These are phyloP conservation scores for Nematolebias whitei DNA, from an alignment of 2,113 vertebrate species.

Conservation along the genomic window DNA sequence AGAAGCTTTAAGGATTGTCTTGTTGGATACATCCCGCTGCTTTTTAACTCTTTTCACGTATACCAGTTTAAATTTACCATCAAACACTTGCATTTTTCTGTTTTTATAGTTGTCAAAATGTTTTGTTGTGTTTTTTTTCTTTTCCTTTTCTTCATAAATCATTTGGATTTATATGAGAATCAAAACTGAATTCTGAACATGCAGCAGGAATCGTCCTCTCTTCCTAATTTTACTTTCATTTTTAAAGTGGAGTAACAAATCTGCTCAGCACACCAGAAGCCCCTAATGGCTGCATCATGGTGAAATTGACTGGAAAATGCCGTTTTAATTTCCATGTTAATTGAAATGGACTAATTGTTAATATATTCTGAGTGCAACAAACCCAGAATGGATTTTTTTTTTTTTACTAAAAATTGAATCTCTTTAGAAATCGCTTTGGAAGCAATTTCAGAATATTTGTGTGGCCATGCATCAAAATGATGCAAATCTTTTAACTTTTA, in stretches of 20 bases:
- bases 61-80: too few relatives aligned
- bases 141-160: neutral
- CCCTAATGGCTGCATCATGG: conserved; percentile 90
- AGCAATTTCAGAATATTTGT: conserved; percentile 44
- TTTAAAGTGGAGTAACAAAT: conserved; percentile 80
- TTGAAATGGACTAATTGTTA: conserved; percentile 96
- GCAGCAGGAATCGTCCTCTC: conserved; percentile 38
- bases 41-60: too few relatives aligned
- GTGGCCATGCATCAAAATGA: conserved; percentile 46
- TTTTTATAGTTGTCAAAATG: neutral
- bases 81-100: neutral
- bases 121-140: neutral
- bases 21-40: too few relatives aligned
- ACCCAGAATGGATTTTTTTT: conserved; percentile 73
- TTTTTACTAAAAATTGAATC: conserved; percentile 75
- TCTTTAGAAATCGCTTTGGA: conserved; percentile 63
- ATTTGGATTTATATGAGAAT: conserved; percentile 28
- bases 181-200: conserved; percentile 20
- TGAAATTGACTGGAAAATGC: conserved; percentile 99
- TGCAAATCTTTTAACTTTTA: conserved; percentile 49
- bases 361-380: conserved; percentile 81
- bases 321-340: conserved; percentile 98
- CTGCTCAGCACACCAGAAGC: conserved; percentile 86
- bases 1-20: too few relatives aligned
- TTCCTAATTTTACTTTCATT: conserved; percentile 46